Evolutionary conservation across 2,888 invertebrate genomes (phyloP), one percentile per base, ranked within the genome.

Genomic region (Smittia aterrima): DNA sequence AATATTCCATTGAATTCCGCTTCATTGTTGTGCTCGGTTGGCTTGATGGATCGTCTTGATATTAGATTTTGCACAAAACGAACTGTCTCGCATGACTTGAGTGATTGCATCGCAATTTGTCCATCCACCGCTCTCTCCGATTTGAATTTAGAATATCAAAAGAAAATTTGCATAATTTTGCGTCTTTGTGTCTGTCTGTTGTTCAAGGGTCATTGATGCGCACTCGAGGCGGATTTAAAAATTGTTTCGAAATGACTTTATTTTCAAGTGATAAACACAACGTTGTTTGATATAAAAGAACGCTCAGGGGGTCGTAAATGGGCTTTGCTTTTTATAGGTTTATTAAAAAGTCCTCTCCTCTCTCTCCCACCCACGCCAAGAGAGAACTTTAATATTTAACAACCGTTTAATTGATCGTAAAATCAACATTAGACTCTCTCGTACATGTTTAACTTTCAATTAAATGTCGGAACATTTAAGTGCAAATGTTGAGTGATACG

Each of bases 101-200:
- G 16, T 47, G 47, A 47, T 47, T 47, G 47, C n/a, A 47, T 47
- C 47, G 58, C 58, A 58, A 58, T 58, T 58, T 58, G 58, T 58
- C 58, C 18, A 58, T 20, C 9, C 18, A 58, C 22, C 18, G 18
- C 22, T 58, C 58, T 58, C 58, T 9, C 22, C 20, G 16, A 18
- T 20, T 58, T 20, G 18, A 3, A n/a, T 58, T 58, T 18, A 22
- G 58, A 58, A 58, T 58, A 58, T 58, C 22, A 58, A 20, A 58
- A 22, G n/a, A 22, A 58, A 9, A 20, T 18, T 18, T 58, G 22
- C 58, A 58, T 58, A 58, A 58, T 58, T 58, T 2, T 32, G 32
- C 32, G 3, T 32, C 32, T 32, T 32, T 32, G 32, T 32, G 32
- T 32, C 32, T 32, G 32, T 32, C 9, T 9, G 32, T n/a, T n/a